Base-by-base conservation (phyloP, 2,113 vertebrate species). In the Grantiella picta region DNA sequence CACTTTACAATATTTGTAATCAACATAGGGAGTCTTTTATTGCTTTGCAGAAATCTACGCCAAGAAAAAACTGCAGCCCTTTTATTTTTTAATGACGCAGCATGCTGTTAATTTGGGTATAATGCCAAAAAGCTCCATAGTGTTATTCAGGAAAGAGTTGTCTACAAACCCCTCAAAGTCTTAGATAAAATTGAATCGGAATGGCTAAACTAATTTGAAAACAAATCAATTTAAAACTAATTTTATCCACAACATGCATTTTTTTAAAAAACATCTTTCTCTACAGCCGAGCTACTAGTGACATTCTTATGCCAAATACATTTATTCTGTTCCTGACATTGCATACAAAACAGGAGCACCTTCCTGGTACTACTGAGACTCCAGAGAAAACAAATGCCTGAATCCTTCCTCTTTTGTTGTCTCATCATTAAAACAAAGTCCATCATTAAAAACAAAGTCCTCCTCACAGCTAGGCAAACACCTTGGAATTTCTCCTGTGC, bases 51-150 rank as follows among this genome's bases (percentile, higher is more conserved):
- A 94, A 89, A 85, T 50, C 59, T 89, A 64, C 0, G 15, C 93
- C 90, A 95, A 93, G 90, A 73, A 95, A 94, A 94, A 95, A 93
- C 23, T 95, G 47, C 91, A 93, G 82, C 29, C 92, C 54, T 94
- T 72, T 66, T 56, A 89, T 81, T 92, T 92, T 95, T 91, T 94
- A 95, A 96, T 65, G 73, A 86, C 2, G 8, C 69, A 92, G 50
- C 79, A 85, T 84, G 65, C 50, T 93, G 88, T 88, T 93, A 96
- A 95, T 94, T 85, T 81, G 57, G 38, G 49, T 75, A 35, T 50
- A 69, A 64, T 59, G 83, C 83, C 95, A 92, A 95, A 94, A 76
- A 78, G 12, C 36, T 82, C 54, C 12, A 3, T 12, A 66, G 52
- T 42, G 64, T 83, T 86, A 77, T 52, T 78, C 44, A 86, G 54